Evolutionary conservation across 2,797 vertebrate genomes (phyloP).

Genomic region (Kryptopterus vitreolus): DNA sequence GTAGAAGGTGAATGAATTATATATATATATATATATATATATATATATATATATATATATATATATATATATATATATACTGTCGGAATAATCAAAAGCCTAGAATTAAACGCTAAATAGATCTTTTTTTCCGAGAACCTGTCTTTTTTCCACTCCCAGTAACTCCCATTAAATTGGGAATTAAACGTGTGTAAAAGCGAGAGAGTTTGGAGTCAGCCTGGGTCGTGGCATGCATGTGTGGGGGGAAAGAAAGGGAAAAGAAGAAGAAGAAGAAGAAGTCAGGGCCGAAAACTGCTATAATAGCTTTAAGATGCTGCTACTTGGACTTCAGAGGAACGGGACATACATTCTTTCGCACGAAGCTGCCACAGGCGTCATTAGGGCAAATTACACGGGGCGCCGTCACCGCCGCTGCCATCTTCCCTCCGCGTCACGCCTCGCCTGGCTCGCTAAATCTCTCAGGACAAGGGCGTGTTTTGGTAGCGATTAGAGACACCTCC

Average conservation of each 20-base stretch:
- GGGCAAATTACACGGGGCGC: slow-evolving; percentile 64
- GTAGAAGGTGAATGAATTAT: too few relatives aligned
- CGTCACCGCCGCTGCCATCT: slow-evolving; percentile 67
- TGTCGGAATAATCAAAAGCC: neutral
- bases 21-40: too few relatives aligned
- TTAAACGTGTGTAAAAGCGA: slow-evolving; percentile 16
- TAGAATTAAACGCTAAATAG: neutral
- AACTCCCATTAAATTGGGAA: neutral
- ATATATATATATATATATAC: too few relatives aligned
- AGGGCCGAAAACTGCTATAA: slow-evolving; percentile 66
- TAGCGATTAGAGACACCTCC: slow-evolving; percentile 61
- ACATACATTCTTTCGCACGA: slow-evolving; percentile 51
- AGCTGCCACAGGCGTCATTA: slow-evolving; percentile 66
- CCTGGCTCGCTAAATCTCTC: slow-evolving; percentile 62
- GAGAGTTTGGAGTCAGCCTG: slow-evolving; percentile 39
- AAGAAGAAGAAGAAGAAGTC: slow-evolving; percentile 38
- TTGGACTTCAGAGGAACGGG: slow-evolving; percentile 62
- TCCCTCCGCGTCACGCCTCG: slow-evolving; percentile 66
- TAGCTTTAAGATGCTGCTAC: slow-evolving; percentile 76
- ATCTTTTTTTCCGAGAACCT: neutral
- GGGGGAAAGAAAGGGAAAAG: too few relatives aligned
- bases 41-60: too few relatives aligned
- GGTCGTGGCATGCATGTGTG: slow-evolving; percentile 44
- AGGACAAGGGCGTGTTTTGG: slow-evolving; percentile 70
- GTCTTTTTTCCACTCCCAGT: neutral